These are phyloP conservation scores for Orthosia cruda DNA, from an alignment of 2,888 invertebrate species.

Conservation along the genomic window DNA sequence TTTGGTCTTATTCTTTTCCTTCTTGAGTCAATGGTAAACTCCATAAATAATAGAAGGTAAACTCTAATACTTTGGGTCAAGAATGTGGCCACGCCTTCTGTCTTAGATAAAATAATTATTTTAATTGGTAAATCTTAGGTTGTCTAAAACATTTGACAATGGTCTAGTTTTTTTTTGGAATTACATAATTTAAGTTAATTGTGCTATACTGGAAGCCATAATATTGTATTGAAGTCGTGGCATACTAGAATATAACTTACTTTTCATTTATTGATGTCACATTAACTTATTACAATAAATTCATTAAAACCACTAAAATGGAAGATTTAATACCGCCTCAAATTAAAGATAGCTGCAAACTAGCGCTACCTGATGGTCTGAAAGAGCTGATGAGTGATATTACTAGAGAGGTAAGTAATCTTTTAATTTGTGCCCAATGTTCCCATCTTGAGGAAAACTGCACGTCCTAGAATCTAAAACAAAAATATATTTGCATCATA, in stretches of 20 bases:
- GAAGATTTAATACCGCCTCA: constrained; percentile 77
- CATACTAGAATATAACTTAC: constrained; percentile 62
- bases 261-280: constrained; percentile 36
- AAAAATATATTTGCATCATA: too few relatives aligned
- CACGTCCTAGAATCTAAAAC: background rate
- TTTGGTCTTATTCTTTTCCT: too few relatives aligned
- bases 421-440: too few relatives aligned
- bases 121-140: background rate
- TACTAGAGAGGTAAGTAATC: constrained; percentile 92
- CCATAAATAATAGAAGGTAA: too few relatives aligned
- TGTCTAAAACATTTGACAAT: background rate
- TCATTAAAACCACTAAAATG: constrained; percentile 67
- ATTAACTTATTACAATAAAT: constrained; percentile 39
- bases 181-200: background rate
- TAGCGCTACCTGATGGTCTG: constrained; percentile 93
- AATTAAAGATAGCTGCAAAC: constrained; percentile 75
- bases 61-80: too few relatives aligned
- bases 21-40: too few relatives aligned
- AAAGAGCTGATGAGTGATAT: constrained; percentile 94
- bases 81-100: too few relatives aligned
- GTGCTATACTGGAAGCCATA: background rate
- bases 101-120: background rate
- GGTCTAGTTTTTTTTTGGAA: background rate
- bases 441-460: background rate
- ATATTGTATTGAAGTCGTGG: constrained; percentile 18